Conservation (phyloP, 35 echinoderm and acorn worm genomes). For the Stichopus chloronotus region DNA sequence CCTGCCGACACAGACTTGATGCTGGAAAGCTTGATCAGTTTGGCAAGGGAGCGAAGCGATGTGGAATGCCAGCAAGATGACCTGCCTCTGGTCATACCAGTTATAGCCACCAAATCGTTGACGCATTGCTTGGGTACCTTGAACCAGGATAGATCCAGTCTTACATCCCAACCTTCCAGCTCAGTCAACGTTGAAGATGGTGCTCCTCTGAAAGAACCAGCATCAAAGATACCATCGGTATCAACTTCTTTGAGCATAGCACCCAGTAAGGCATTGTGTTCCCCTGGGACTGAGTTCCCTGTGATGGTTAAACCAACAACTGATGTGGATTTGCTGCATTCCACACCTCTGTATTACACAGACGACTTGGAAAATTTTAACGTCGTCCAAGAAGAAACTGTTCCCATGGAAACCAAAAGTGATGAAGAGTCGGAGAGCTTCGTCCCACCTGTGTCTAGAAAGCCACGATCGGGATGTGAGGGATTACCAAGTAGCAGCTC, state of each 20-base stretch:
- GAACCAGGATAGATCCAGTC: neutral
- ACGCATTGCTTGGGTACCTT: neutral
- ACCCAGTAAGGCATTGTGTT: neutral
- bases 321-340: neutral
- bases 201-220: neutral
- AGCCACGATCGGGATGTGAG: neutral
- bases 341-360: neutral
- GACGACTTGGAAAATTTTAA: constrained; percentile 38
- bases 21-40: neutral
- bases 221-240: neutral
- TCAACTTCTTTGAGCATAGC: neutral
- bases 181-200: neutral
- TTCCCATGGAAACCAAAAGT: constrained; percentile 17
- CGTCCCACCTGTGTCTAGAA: neutral
- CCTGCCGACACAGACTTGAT: no score
- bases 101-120: neutral
- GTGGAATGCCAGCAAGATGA: neutral
- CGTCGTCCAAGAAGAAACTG: constrained; percentile 28
- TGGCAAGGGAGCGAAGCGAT: neutral
- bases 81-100: neutral
- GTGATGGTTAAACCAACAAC: neutral
- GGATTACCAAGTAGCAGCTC: neutral
- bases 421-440: constrained; percentile 17
- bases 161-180: neutral
- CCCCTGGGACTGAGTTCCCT: neutral